phyloP scores from a whole-genome alignment of 2,888 invertebrate genomes.

The Athalia rosae region DNA sequence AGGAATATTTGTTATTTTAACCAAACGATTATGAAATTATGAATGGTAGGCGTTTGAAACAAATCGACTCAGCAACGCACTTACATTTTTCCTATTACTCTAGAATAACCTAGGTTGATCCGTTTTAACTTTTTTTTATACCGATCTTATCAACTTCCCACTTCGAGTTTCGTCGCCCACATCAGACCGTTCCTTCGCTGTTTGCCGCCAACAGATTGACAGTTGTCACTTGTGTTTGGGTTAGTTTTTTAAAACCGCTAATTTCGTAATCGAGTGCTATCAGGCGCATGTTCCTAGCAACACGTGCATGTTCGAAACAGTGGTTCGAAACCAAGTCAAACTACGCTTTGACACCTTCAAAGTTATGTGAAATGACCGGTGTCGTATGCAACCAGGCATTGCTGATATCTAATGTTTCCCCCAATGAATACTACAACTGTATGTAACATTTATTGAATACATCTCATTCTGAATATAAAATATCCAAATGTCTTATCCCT shows the following conservation, averaged over 20 bases:
- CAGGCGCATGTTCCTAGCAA: neutral
- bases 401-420: too few relatives aligned
- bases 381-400: too few relatives aligned
- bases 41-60: neutral
- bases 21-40: neutral
- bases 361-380: too few relatives aligned
- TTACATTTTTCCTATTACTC: slow-evolving; percentile 23
- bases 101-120: slow-evolving; percentile 7
- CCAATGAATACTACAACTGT: too few relatives aligned
- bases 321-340: too few relatives aligned
- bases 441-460: too few relatives aligned
- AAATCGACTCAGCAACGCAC: neutral
- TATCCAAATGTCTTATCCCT: too few relatives aligned
- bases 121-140: slow-evolving; percentile 20
- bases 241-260: slow-evolving; percentile 2
- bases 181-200: neutral
- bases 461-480: too few relatives aligned
- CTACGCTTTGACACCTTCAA: too few relatives aligned
- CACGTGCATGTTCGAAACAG: slow-evolving; percentile 24
- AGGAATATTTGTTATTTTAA: slow-evolving; percentile 26
- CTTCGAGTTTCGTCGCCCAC: slow-evolving; percentile 38
- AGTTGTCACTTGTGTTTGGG: slow-evolving; percentile 32
- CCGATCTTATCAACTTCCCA: slow-evolving; percentile 33
- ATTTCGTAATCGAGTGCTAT: too few relatives aligned
- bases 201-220: slow-evolving; percentile 1